Evolutionary conservation across 1,140 invertebrate species (phyloP), one percentile per base, ranked within the genome.

Genomic region (Psilanteris sp.): DNA sequence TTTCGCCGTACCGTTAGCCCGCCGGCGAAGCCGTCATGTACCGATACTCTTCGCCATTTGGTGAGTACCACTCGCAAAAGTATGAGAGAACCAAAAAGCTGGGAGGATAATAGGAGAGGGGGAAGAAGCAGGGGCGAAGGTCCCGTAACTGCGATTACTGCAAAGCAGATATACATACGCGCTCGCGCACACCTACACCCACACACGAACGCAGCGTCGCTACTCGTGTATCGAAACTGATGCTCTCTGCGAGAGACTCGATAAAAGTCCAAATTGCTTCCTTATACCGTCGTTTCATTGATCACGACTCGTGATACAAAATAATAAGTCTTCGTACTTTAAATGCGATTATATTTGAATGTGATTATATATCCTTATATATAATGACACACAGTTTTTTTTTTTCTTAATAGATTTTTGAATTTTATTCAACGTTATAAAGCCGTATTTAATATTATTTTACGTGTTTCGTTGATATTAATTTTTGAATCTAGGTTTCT

Each of bases 191-290:
- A 20, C 29, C 24, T 31, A n/a, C n/a, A n/a, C n/a, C n/a, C n/a
- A n/a, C n/a, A n/a, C n/a, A n/a, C n/a, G n/a, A n/a, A n/a, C n/a
- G n/a, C n/a, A n/a, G n/a, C n/a, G n/a, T n/a, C n/a, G n/a, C n/a
- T 31, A 16, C 22, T 16, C 9, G 36, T 29, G 36, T 59, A 59
- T 52, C 37, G 36, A 32, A 32, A 44, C 46, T 37, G 59, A 66
- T 52, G 59, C 29, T 41, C 61, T 52, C 59, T 10, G 43, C 34
- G 22, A 31, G 34, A 61, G 27, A 55, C 32, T 57, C 62, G 57
- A 76, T 79, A 76, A 79, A 79, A 75, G 20, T 75, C 54, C 62
- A 66, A 75, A 78, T 62, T 79, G 61, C 48, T 32, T 52, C 55
- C 41, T 20, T 26, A n/a, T 55, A 55, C 29, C 20, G 39, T 15